Base-by-base conservation (phyloP, 2,113 vertebrate genomes). In the Nyctereutes procyonoides region DNA sequence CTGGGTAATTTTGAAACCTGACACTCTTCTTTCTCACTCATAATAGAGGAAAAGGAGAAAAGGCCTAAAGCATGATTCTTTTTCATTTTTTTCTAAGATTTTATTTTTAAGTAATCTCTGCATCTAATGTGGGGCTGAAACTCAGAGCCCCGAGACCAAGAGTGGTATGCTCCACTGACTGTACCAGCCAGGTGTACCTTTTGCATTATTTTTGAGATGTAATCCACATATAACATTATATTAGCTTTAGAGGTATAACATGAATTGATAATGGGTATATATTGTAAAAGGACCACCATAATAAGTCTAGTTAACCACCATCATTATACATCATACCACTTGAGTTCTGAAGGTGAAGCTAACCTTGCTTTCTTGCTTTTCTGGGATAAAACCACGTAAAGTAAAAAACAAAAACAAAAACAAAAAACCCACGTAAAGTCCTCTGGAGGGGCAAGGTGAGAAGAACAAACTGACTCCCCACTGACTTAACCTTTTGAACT, bases 1-100 rank as follows among this genome's bases (percentile, higher is more conserved):
- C 92, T 95, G 38, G 32, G 24, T 62, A 58, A 58, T n/a, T 84
- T 76, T 79, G 43, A 93, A 96, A 90, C 67, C 26, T 76, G 82
- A 95, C 60, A 91, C 35, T 24, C 88, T 38, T 2, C 35, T 51
- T 22, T 63, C 87, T 89, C 43, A n/a, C 88, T 89, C 19, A 30
- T 32, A 58, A 89, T 32, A 65, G 35, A 77, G 60, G 65, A 48
- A 80, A 80, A 67, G 55, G 38, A 3, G 76, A 60, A 30, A 32
- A 5, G 69, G 17, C 35, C 56, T 20, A 76, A 55, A 85, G 14
- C 30, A 48, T 22, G 60, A 58, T 80, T 80, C 19, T 11, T 63
- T 88, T 80, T 65, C 22, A 13, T 28, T 20, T 20, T 15, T 53
- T 67, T 67, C 26, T 9, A 63, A 58, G 56, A 63, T 63, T 63